These are phyloP conservation scores for Caenorhabditis japonica DNA, from an alignment of 2,888 invertebrate species.

Conservation along the genomic window DNA sequence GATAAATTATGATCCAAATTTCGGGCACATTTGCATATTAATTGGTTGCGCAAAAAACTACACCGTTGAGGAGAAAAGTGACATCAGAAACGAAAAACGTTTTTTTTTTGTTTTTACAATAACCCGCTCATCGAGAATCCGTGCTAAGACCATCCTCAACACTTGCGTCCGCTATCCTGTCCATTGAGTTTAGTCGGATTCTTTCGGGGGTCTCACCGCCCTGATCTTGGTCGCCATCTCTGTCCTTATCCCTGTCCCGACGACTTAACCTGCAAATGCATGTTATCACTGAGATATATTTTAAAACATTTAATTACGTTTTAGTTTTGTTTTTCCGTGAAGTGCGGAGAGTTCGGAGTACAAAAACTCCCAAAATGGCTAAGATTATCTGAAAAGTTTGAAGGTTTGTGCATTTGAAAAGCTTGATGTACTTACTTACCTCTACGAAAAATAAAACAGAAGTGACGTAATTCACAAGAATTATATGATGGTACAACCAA, in stretches of 20 bases:
- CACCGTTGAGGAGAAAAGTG: neutral
- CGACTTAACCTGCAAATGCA: slow-evolving; percentile 9
- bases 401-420: no score
- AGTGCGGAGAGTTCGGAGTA: neutral
- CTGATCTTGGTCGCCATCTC: no score
- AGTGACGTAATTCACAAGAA: slow-evolving; percentile 86
- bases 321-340: no score
- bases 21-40: neutral
- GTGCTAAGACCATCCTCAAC: slow-evolving; percentile 10
- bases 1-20: no score
- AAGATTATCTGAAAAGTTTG: slow-evolving; percentile 17
- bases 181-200: slow-evolving; percentile 47
- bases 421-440: no score
- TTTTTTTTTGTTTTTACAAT: neutral
- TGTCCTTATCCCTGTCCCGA: slow-evolving; percentile 20
- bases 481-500: slow-evolving; percentile 86
- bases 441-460: slow-evolving; percentile 86
- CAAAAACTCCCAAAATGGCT: neutral
- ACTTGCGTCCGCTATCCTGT: slow-evolving; percentile 48
- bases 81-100: neutral
- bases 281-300: neutral
- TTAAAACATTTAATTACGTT: neutral
- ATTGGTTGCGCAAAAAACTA: neutral
- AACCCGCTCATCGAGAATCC: slow-evolving; percentile 8
- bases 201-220: slow-evolving; percentile 19